Evolutionary conservation across 2,113 vertebrate species (phyloP).

Genomic region (Pygathrix nemaeus): DNA sequence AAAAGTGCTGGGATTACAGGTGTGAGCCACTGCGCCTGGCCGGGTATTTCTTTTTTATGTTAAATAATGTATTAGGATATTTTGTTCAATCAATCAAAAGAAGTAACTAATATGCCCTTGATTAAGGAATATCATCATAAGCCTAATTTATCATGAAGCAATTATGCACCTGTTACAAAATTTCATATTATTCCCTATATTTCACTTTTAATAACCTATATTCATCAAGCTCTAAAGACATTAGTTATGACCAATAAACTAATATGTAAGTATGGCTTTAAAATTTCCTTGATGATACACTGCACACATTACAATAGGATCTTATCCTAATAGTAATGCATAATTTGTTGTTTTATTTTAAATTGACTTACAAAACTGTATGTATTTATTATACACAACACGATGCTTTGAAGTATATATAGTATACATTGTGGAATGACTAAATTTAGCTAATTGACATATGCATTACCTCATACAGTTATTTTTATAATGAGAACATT

Average conservation of each 20-base stretch:
- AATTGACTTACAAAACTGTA: neutral
- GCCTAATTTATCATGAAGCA: neutral
- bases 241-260: neutral
- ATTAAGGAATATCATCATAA: neutral
- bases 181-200: neutral
- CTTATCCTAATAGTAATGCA: neutral
- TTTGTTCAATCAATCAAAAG: neutral
- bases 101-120: neutral
- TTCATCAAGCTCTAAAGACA: neutral
- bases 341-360: neutral
- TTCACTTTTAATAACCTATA: neutral
- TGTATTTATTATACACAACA: neutral
- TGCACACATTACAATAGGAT: neutral
- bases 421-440: neutral
- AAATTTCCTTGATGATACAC: neutral
- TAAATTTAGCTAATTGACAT: neutral
- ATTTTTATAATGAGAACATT: neutral
- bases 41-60: neutral
- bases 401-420: neutral
- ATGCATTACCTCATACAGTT: neutral
- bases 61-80: neutral
- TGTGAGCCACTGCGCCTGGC: too few relatives aligned
- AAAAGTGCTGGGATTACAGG: too few relatives aligned
- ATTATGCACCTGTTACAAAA: neutral
- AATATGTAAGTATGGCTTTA: neutral